phyloP scores from a whole-genome alignment of 2,888 invertebrate genomes.

The Polyommatus icarus region DNA sequence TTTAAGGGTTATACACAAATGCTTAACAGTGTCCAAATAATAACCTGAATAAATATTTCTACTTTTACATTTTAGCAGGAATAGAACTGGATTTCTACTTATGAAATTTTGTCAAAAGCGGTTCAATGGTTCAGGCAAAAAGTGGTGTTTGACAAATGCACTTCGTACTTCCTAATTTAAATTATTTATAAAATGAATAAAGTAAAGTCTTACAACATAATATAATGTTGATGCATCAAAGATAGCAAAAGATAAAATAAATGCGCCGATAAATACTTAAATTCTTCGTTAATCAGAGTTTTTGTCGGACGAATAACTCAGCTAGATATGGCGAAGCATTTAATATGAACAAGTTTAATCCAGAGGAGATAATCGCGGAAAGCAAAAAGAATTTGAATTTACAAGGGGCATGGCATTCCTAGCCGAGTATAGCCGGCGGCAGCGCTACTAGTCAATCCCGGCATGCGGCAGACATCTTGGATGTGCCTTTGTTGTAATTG shows the following conservation, averaged over 20 bases:
- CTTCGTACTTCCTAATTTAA: no score
- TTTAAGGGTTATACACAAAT: no score
- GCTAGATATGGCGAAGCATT: conserved; percentile 52
- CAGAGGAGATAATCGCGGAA: conserved; percentile 39
- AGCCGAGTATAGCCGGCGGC: conserved; percentile 71
- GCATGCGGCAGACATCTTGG: conserved; percentile 75
- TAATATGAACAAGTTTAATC: conserved; percentile 29
- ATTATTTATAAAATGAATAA: no score
- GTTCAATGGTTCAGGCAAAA: not conserved
- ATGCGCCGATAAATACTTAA: not conserved
- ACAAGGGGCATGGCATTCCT: conserved; percentile 63
- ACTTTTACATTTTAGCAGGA: no score
- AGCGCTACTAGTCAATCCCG: conserved; percentile 76
- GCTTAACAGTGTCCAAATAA: no score
- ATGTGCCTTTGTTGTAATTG: conserved; percentile 71
- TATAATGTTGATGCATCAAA: not conserved
- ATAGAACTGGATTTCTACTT: no score
- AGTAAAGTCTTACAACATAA: not conserved
- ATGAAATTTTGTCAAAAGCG: not conserved
- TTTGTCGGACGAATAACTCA: conserved; percentile 5
- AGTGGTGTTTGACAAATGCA: no score
- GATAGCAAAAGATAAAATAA: not conserved
- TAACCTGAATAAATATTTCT: no score
- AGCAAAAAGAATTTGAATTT: conserved; percentile 75
- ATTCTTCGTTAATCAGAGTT: conserved; percentile 24